phyloP scores from a whole-genome alignment of 2,888 invertebrate species.

The Plebejus argus region DNA sequence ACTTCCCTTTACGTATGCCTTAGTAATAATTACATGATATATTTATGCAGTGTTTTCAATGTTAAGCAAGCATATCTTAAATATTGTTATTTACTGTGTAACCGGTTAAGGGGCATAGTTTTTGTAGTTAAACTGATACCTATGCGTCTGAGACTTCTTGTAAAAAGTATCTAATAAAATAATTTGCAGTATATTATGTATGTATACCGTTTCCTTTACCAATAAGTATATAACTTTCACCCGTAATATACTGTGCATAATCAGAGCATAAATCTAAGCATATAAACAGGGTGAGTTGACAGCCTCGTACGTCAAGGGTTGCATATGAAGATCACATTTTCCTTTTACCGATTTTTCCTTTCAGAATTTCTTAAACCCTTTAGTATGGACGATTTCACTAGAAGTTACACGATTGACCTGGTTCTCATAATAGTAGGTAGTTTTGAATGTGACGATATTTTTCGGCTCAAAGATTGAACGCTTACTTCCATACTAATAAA shows the following conservation, averaged over 20 bases:
- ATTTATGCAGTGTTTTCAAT: no score
- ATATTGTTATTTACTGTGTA: no score
- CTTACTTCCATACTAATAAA: no score
- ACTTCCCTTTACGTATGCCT: no score
- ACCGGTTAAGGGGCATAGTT: no score
- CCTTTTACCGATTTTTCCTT: constrained; percentile 8
- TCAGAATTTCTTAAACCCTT: background rate
- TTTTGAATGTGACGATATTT: background rate
- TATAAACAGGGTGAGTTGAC: background rate
- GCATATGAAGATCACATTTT: constrained; percentile 11
- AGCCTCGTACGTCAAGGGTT: background rate
- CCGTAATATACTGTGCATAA: background rate
- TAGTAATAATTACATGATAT: no score
- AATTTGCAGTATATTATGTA: background rate
- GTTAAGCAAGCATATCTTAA: no score
- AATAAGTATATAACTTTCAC: constrained; percentile 4
- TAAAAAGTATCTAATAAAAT: no score
- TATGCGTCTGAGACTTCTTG: no score
- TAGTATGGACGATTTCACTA: background rate
- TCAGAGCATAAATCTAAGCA: background rate
- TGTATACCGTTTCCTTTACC: background rate
- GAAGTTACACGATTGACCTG: background rate
- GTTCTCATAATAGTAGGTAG: background rate
- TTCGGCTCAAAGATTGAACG: background rate
- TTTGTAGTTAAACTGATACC: no score